These are phyloP conservation scores for Peribatodes rhomboidaria DNA, from an alignment of 2,888 invertebrate genomes.

Conservation along the genomic window DNA sequence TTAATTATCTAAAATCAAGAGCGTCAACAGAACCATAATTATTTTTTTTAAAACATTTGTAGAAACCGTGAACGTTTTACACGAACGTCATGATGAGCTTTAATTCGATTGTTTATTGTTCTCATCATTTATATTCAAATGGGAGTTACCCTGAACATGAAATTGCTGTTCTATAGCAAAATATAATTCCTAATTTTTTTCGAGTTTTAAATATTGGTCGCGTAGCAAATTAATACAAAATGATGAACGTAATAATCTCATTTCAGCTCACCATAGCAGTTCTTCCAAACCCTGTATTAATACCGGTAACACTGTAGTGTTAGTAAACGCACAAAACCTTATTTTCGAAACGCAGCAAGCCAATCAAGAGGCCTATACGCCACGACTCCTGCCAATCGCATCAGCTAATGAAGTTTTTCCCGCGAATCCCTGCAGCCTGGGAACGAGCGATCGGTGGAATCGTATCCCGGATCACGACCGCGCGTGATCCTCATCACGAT, in stretches of 20 bases:
- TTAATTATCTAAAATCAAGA: not conserved
- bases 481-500: conserved; percentile 73
- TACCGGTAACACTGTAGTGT: not conserved
- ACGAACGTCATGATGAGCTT: too few species aligned
- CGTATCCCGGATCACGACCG: conserved; percentile 57
- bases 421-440: conserved; percentile 16
- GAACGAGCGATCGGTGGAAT: conserved; percentile 25
- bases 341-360: conserved; percentile 6
- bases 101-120: too few species aligned
- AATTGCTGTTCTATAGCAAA: too few species aligned
- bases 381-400: conserved; percentile 22
- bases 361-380: not conserved
- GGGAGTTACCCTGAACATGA: too few species aligned
- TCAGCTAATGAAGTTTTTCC: conserved; percentile 29
- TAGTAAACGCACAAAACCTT: not conserved
- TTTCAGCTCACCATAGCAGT: not conserved
- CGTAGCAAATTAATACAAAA: too few species aligned
- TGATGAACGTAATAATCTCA: not conserved
- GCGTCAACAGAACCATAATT: too few species aligned
- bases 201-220: too few species aligned
- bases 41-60: too few species aligned
- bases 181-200: too few species aligned
- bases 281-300: not conserved
- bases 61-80: too few species aligned
- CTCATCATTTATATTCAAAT: too few species aligned